Evolutionary conservation across 2,888 invertebrate species (phyloP), one percentile per base, ranked within the genome.

Genomic region (Molorchus minor): DNA sequence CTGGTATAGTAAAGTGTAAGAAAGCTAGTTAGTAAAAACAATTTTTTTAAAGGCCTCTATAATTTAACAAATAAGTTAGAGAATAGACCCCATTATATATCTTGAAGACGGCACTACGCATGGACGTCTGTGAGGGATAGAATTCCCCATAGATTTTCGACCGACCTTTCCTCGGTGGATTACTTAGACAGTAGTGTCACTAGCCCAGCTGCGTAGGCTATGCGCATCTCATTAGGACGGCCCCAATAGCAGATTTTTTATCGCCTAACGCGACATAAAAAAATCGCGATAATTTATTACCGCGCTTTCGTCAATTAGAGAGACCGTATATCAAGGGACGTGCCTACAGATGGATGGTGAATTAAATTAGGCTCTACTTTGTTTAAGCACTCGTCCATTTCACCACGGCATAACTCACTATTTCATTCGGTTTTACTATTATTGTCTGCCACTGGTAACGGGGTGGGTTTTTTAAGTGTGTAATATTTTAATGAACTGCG

Each of bases 201-300:
- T 7, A 15, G 44, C 45, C 10, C 57, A 57, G 57, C 57, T 57
- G 58, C 38, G 41, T 36, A 12, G 19, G 29, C 29, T 44, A 44
- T 45, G 63, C 58, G 63, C 66, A 69, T 69, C 65, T 69, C 65
- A 69, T 67, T 69, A 69, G 55, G 52, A 33, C 15, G 35, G n/a
- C 54, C 61, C 61, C 53, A 60, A 63, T 56, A 67, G 65, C 63
- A 69, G 69, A 65, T 67, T 72, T 72, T 72, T 72, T 72, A 72
- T 70, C 69, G 67, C 66, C 61, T 71, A 70, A 72, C 61, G 66
- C 58, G 69, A 70, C 71, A 69, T 69, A 71, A 72, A 71, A n/a
- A 72, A 71, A 71, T 67, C 67, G 62, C 64, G 65, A 65, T 68
- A 66, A 71, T 72, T 72, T 72, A 71, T 71, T 66, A 67, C 67